Base-by-base conservation (phyloP, 2,797 vertebrate genomes). In the Bufotes viridis region DNA sequence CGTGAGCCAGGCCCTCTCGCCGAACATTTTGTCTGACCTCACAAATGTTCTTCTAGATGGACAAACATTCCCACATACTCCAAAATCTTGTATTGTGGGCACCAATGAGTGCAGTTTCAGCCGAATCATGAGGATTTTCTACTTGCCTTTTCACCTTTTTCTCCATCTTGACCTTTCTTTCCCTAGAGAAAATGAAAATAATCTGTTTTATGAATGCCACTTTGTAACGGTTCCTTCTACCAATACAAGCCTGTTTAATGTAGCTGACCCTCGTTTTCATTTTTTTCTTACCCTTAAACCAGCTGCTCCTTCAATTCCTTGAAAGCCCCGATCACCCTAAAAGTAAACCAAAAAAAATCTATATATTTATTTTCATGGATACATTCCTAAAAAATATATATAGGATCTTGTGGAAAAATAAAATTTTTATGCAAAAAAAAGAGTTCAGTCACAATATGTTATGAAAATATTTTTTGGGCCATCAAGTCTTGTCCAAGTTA, bases 71-170 rank as follows among this genome's bases (percentile, higher is more conserved):
- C 42, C 42, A 42, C 42, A 42, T 42, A 42, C 42, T 7, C 42
- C 4, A 42, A 42, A 42, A 42, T 42, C 3, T 42, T 42, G 42
- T 3, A 42, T 42, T 42, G 42, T 42, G 42, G 4, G 0, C 42
- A 42, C 42, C 42, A 42, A 34, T 80, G 15, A 61, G 10, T 42
- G 3, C 34, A 22, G 4, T 10, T 60, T 58, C 15, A 10, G 57
- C 0, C 24, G 11, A 42, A 0, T 55, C 2, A 63, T 34, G n/a
- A 1, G 26, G 29, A 69, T 55, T 14, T 18, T 80, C 61, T 57
- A 86, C 93, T 94, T 91, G 97, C 96, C 95, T 96, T 97, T 91
- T 95, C 93, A 10, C 96, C 96, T 90, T 93, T 94, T 17, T 96
- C 93, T 51, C 96, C 97, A 92, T 95, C 95, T 82, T 94, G 84